Evolutionary conservation across 2,113 vertebrate genomes (phyloP).

Genomic region (Trochalopteron elliotii): DNA sequence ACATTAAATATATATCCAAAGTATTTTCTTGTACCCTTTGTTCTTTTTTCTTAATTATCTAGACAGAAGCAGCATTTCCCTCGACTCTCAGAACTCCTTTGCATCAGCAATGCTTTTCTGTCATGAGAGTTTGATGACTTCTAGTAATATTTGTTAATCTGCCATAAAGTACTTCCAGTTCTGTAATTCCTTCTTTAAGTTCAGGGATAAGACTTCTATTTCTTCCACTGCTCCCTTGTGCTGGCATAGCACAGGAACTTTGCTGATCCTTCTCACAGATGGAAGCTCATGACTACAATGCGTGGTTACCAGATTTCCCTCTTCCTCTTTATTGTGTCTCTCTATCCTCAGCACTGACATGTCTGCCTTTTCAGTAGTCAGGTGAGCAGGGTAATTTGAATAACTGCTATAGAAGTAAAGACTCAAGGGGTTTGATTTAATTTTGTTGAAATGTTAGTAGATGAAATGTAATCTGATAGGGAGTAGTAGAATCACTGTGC

Average conservation of each 20-base stretch:
- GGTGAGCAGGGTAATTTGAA: constrained; percentile 9
- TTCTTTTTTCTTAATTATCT: not conserved
- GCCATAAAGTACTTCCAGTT: not conserved
- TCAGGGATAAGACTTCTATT: not conserved
- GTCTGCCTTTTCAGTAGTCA: constrained; percentile 6
- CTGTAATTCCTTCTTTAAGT: not conserved
- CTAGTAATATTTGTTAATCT: not conserved
- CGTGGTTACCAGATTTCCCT: not conserved
- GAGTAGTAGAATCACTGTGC: not conserved
- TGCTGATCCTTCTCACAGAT: not conserved
- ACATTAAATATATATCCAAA: not conserved
- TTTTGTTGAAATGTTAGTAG: constrained; percentile 44
- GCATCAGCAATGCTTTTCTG: not conserved
- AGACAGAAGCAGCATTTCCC: not conserved
- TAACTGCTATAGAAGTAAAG: not conserved
- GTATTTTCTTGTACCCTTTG: not conserved
- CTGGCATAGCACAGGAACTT: not conserved
- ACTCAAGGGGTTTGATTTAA: constrained; percentile 3
- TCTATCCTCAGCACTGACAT: not conserved
- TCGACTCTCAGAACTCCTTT: not conserved
- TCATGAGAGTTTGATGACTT: not conserved
- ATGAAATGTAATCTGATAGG: constrained; percentile 24
- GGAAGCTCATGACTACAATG: not conserved
- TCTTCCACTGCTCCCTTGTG: not conserved
- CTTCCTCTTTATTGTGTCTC: not conserved